Evolutionary conservation across 1,140 invertebrate genomes (phyloP), one percentile per base, ranked within the genome.

Genomic region (Magallana angulata): DNA sequence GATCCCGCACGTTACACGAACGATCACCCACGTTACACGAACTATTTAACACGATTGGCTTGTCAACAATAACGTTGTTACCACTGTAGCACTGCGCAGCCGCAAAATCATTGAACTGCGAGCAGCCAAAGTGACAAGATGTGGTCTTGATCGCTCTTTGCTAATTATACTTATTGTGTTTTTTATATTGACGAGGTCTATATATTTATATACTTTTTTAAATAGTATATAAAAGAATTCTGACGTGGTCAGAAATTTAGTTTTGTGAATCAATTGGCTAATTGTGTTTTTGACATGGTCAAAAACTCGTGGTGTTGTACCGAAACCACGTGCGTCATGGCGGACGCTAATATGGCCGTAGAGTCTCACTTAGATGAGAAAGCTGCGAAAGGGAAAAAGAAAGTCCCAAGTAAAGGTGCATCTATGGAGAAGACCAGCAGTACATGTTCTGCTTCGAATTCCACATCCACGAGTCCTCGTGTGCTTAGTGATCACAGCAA

Each of bases 31-130:
- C 24, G 24, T 24, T 24, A 24, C 24, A 0, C 0, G 24, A 24
- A 24, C 24, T 24, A 24, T 24, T 24, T 24, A 24, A 24, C 24
- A 24, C 24, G 24, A 24, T 24, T 24, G 24, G 24, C 24, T 24
- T 24, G 24, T 24, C 24, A 24, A 24, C 24, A 24, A 24, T 24
- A 24, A 24, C 24, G 24, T 24, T 24, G 24, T 24, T 24, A 24
- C 24, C 24, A 24, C 24, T 24, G 24, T 57, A 82, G 80, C 56
- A 82, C 80, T 82, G 80, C 8, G 11, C 36, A 82, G 80, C 80
- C 36, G 80, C 80, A 7, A 82, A 58, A 56, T 82, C 80, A 82
- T 57, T 82, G 80, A 18, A 82, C 80, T 82, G 80, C 36, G 7
- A 57, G 36, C 48, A 82, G 48, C n/a, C 80, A 9, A 56, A n/a